Evolutionary conservation across 2,888 invertebrate genomes (phyloP).

Genomic region (Blera fallax): DNA sequence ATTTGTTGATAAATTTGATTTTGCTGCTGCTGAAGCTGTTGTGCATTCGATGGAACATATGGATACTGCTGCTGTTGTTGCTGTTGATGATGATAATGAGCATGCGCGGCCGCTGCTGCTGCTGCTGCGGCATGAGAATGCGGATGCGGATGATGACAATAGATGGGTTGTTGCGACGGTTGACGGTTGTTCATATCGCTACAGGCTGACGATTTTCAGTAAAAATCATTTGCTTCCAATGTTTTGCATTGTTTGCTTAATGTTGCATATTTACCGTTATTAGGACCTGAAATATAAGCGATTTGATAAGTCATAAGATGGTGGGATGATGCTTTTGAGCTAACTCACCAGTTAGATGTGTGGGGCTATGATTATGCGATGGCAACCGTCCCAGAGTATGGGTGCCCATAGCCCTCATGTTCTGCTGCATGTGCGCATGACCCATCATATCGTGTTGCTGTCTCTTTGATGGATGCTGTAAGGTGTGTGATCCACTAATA

Average conservation of each 20-base stretch:
- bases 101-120: slow-evolving; percentile 82
- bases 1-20: slow-evolving; percentile 81
- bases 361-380: slow-evolving; percentile 85
- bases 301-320: neutral
- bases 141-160: slow-evolving; percentile 82
- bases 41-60: slow-evolving; percentile 79
- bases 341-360: slow-evolving; percentile 81
- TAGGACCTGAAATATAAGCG: slow-evolving; percentile 83
- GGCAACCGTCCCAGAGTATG: slow-evolving; percentile 87
- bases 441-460: slow-evolving; percentile 82
- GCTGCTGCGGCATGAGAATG: slow-evolving; percentile 82
- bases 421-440: slow-evolving; percentile 82
- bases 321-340: neutral
- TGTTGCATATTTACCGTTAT: slow-evolving; percentile 96
- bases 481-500: slow-evolving; percentile 81
- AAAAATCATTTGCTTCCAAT: slow-evolving; percentile 95
- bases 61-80: slow-evolving; percentile 79
- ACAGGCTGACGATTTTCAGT: slow-evolving; percentile 90
- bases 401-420: slow-evolving; percentile 83
- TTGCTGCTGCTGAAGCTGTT: slow-evolving; percentile 79
- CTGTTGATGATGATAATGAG: slow-evolving; percentile 81
- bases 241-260: slow-evolving; percentile 98
- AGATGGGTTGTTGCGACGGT: slow-evolving; percentile 80
- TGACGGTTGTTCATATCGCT: slow-evolving; percentile 79
- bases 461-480: slow-evolving; percentile 81